phyloP scores from a whole-genome alignment of 2,888 invertebrate species.

The Tinea pellionella region DNA sequence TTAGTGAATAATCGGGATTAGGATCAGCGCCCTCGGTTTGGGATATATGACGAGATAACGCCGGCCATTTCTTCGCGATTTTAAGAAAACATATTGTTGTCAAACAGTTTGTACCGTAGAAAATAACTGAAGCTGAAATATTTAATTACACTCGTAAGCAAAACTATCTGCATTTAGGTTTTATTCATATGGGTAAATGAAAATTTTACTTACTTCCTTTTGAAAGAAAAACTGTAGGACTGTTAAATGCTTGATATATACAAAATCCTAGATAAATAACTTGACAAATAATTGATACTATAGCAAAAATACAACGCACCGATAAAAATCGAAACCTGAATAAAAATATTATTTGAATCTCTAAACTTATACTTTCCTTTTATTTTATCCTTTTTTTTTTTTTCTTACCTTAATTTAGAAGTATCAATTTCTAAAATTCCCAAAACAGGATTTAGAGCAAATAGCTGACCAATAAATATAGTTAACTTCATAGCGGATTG shows the following conservation, averaged over 20 bases:
- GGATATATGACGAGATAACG: constrained; percentile 30
- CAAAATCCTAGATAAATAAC: constrained; percentile 23
- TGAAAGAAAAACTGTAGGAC: constrained; percentile 25
- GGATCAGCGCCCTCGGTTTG: constrained; percentile 34
- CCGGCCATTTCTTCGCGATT: constrained; percentile 40
- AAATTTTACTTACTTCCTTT: constrained; percentile 31
- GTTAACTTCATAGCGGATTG: constrained; percentile 33
- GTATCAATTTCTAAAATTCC: constrained; percentile 32
- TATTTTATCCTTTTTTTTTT: too few relatives aligned
- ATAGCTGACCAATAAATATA: constrained; percentile 36
- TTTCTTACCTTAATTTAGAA: constrained; percentile 30
- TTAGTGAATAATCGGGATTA: constrained; percentile 27
- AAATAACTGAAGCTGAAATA: constrained; percentile 30
- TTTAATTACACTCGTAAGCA: background rate
- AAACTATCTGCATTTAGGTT: too few relatives aligned
- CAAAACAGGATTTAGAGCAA: constrained; percentile 37
- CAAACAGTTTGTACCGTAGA: constrained; percentile 28
- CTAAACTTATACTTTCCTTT: too few relatives aligned
- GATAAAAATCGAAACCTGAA: constrained; percentile 36
- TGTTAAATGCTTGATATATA: constrained; percentile 27
- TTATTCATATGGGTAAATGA: too few relatives aligned
- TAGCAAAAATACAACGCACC: constrained; percentile 30
- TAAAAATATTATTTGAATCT: too few relatives aligned
- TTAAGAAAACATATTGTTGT: constrained; percentile 33
- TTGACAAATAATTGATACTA: constrained; percentile 29